Conservation (phyloP, 2,888 invertebrate species). For the Oligia fasciuncula region DNA sequence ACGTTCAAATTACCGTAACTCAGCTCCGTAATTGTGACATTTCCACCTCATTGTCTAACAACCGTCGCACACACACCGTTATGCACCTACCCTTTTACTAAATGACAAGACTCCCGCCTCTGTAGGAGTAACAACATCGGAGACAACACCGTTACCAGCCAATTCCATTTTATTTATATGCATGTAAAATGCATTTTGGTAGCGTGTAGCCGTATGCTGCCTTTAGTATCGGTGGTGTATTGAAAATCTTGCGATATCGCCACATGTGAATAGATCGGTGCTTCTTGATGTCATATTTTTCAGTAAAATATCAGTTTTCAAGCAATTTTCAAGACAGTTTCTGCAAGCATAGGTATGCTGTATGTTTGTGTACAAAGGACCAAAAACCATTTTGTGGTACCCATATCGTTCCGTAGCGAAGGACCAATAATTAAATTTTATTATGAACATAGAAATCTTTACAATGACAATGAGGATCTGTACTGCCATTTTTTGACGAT, state of each 20-base stretch:
- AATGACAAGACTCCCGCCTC: constrained; percentile 35
- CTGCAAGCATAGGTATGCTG: no score
- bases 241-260: constrained; percentile 34
- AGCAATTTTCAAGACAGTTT: not conserved
- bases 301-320: not conserved
- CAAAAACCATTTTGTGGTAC: not conserved
- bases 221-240: constrained; percentile 7
- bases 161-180: constrained; percentile 65
- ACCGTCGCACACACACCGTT: constrained; percentile 39
- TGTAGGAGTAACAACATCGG: constrained; percentile 52
- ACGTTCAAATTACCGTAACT: not conserved
- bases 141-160: constrained; percentile 61
- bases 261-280: constrained; percentile 12
- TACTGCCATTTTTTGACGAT: no score
- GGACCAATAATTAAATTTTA: not conserved
- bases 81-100: constrained; percentile 56
- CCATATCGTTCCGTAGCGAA: not conserved
- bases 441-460: not conserved
- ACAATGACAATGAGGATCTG: not conserved
- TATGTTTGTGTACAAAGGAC: not conserved
- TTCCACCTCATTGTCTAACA: constrained; percentile 27
- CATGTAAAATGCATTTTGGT: constrained; percentile 56
- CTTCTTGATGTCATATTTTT: constrained; percentile 29
- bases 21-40: constrained; percentile 30
- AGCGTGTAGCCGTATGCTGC: constrained; percentile 1